Evolutionary conservation across 1,140 invertebrate species (phyloP), one percentile per base, ranked within the genome.

Genomic region (Tyrophagus putrescentiae): DNA sequence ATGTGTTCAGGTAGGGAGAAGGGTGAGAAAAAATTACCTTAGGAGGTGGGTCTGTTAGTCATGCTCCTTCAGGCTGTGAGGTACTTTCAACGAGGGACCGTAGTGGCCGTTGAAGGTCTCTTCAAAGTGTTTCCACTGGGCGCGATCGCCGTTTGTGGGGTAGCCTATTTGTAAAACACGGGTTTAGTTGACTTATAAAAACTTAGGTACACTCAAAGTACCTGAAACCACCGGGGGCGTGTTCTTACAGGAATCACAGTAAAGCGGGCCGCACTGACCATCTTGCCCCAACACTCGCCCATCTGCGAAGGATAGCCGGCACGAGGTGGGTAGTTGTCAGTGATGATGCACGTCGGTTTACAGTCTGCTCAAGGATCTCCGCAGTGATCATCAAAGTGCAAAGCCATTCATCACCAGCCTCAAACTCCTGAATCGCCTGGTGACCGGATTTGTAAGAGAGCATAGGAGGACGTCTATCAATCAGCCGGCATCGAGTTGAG

Each of bases 1-100:
- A 63, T 3, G 63, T 42, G 25, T 63, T 63, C 5, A 63, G 18
- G 54, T 54, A 62, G 0, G 61, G 33, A 7, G 61, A 62, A 42
- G 33, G 21, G 32, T 52, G 48, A 21, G 32, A 52, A 27, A 21
- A 25, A 21, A n/a, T n/a, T n/a, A 25, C 48, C 23, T 52, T 29
- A 3, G 48, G 48, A 11, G 32, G 23, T n/a, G 13, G 13, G n/a
- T n/a, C n/a, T 3, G 48, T 25, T 1, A 52, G 48, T 7, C 48
- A 52, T 21, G 23, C 31, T 52, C 48, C 25, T 28, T 52, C n/a
- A 52, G n/a, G 16, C n/a, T n/a, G n/a, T n/a, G n/a, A n/a, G n/a
- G n/a, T n/a, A n/a, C n/a, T n/a, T n/a, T n/a, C n/a, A 52, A n/a
- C n/a, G 23, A 28, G 27, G 48, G 48, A 16, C 48, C 48, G 32